These are phyloP conservation scores for Typhlomys cinereus DNA, from an alignment of 2,113 vertebrate genomes.

Conservation along the genomic window DNA sequence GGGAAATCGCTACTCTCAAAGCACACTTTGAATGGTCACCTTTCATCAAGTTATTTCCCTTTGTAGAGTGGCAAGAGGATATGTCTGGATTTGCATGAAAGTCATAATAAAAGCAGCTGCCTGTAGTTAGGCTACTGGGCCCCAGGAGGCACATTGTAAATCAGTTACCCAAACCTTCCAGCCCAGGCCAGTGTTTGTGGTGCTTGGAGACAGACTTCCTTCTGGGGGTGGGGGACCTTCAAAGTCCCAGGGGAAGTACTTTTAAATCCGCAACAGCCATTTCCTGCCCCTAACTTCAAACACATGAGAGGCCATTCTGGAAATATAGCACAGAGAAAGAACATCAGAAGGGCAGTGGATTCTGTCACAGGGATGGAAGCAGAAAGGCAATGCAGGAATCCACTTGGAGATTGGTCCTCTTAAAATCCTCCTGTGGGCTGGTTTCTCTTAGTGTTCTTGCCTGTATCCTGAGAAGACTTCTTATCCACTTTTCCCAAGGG, in stretches of 20 bases:
- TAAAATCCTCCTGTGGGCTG: neutral
- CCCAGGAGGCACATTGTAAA: neutral
- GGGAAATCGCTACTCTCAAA: neutral
- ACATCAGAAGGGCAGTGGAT: neutral
- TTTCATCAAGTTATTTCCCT: neutral
- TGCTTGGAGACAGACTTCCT: conserved; percentile 4
- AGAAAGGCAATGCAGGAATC: neutral
- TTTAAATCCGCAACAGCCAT: conserved; percentile 3
- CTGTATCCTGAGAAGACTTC: neutral
- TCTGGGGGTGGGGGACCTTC: conserved; percentile 34
- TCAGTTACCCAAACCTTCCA: neutral
- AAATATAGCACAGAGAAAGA: neutral
- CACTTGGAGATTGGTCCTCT: neutral
- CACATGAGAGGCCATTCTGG: neutral
- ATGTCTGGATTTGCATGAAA: neutral
- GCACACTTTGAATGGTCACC: neutral
- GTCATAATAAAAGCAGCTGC: neutral
- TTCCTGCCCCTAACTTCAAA: conserved; percentile 55
- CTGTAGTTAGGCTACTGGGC: neutral
- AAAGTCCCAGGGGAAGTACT: neutral
- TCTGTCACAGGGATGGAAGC: neutral
- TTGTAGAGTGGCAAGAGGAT: neutral
- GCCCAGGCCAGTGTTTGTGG: neutral
- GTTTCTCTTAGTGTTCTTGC: neutral
- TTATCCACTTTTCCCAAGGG: neutral